Conservation (phyloP, 2,888 invertebrate species). For the Lordiphosa andalusiaca region DNA sequence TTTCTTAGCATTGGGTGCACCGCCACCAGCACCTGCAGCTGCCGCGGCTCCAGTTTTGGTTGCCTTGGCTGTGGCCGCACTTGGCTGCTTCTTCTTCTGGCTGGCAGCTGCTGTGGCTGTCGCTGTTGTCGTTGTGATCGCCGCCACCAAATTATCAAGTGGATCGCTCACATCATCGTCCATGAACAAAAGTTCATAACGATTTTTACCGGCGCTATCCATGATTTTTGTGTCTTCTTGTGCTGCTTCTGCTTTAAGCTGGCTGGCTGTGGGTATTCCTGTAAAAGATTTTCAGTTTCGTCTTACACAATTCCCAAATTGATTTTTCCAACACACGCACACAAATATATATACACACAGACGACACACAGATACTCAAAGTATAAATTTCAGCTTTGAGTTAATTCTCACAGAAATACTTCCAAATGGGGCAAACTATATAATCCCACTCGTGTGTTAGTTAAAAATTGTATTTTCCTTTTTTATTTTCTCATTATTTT, state of each 20-base stretch:
- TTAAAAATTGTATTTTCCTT: constrained; percentile 8
- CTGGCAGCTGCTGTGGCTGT: constrained; percentile 39
- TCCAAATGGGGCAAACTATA: neutral
- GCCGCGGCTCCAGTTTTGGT: constrained; percentile 46
- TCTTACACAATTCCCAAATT: constrained; percentile 29
- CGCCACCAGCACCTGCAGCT: constrained; percentile 22
- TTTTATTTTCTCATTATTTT: constrained; percentile 31
- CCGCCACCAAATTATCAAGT: constrained; percentile 79
- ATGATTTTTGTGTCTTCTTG: constrained; percentile 55
- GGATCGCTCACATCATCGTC: constrained; percentile 80
- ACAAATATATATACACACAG: constrained; percentile 12
- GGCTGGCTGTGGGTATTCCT: constrained; percentile 33
- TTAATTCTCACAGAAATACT: constrained; percentile 36
- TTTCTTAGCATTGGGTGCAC: constrained; percentile 51
- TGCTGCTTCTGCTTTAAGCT: constrained; percentile 19
- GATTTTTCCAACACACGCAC: constrained; percentile 30
- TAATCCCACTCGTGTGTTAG: neutral
- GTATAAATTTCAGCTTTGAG: constrained; percentile 12
- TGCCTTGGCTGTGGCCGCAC: constrained; percentile 42
- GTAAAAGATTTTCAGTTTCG: constrained; percentile 18
- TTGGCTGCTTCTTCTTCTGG: constrained; percentile 37
- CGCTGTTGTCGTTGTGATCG: constrained; percentile 58
- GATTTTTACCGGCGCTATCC: constrained; percentile 80
- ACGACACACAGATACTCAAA: constrained; percentile 22
- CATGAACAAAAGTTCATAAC: constrained; percentile 81